Evolutionary conservation across 2,797 vertebrate species (phyloP), one percentile per base, ranked within the genome.

Genomic region (Acipenser transmontanus): DNA sequence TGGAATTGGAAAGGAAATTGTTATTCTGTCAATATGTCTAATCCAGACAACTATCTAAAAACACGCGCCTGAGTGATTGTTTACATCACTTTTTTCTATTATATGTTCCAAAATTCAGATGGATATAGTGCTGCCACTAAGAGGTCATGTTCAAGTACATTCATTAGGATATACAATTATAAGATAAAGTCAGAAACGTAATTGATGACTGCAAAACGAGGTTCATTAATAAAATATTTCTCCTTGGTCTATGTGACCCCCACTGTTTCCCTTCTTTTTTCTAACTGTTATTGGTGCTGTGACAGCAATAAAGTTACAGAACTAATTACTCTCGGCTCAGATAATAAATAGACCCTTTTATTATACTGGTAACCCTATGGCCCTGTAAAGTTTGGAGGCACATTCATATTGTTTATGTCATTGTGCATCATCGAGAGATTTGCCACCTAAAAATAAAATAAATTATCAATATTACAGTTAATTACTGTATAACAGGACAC

Each of bases 331-430:
- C 12, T 13, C 1, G 7, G 47, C 3, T 34, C 8, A 9, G 60
- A 61, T 34, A 61, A 61, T 60, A 60, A 60, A 60, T 7, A 20
- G 47, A 7, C 10, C 60, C n/a, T 61, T 61, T 61, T 61, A 61
- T 17, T 61, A 17, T 61, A 9, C 60, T 11, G 47, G 60, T 17
- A 61, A 61, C 5, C 7, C 60, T 10, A 1, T 2, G 2, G 60
- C 60, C 9, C 6, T 57, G 14, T 11, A n/a, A 2, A n/a, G 34
- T n/a, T 7, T n/a, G 54, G 54, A 57, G 14, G 54, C 8, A 57
- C 12, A n/a, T 57, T 57, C 9, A 57, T 57, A 52, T 57, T 34
- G 34, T 34, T 34, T 57, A n/a, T 57, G 7, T 57, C 11, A 57
- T 9, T 57, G 54, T 57, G 54, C 12, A 5, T 57, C n/a, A 57